Conservation (phyloP, 2,113 vertebrate species). For the Athene cunicularia region DNA sequence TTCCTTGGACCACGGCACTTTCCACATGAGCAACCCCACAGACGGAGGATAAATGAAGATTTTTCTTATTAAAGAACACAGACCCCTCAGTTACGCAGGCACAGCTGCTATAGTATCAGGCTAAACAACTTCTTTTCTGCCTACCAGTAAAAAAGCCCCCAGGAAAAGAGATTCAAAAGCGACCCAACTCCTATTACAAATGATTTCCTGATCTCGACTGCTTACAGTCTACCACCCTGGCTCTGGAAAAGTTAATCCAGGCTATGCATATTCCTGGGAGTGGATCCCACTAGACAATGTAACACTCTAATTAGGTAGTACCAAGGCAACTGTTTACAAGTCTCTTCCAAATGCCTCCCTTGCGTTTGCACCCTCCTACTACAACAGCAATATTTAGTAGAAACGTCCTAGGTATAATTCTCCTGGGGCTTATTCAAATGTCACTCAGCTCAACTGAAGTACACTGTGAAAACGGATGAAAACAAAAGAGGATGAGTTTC, state of each 20-base stretch:
- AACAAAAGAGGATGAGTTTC: slow-evolving; percentile 27
- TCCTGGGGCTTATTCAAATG: slow-evolving; percentile 43
- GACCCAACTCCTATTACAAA: not conserved
- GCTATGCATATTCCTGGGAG: slow-evolving; percentile 31
- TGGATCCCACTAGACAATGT: slow-evolving; percentile 59
- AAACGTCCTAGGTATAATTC: slow-evolving; percentile 42
- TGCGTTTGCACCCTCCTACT: slow-evolving; percentile 58
- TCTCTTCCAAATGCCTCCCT: slow-evolving; percentile 55
- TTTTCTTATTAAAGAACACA: not conserved
- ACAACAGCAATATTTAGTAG: slow-evolving; percentile 50
- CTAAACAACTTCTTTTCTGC: not conserved
- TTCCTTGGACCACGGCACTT: not conserved
- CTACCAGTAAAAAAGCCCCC: not conserved
- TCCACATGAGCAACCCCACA: not conserved
- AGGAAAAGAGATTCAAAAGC: not conserved
- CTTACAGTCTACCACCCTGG: slow-evolving; percentile 23
- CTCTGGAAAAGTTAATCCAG: slow-evolving; percentile 44
- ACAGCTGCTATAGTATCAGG: not conserved
- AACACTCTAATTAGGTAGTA: slow-evolving; percentile 42
- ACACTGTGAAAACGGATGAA: slow-evolving; percentile 21
- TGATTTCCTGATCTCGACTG: not conserved
- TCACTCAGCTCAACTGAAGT: slow-evolving; percentile 33
- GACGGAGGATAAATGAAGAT: not conserved
- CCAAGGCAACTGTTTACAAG: slow-evolving; percentile 68
- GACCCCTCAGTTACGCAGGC: not conserved